A percentile compares a stretch with the other conserved stretches of the same genome.
Conservation (phyloP, 2,113 vertebrate genomes). For the Aplodontia rufa region DNA sequence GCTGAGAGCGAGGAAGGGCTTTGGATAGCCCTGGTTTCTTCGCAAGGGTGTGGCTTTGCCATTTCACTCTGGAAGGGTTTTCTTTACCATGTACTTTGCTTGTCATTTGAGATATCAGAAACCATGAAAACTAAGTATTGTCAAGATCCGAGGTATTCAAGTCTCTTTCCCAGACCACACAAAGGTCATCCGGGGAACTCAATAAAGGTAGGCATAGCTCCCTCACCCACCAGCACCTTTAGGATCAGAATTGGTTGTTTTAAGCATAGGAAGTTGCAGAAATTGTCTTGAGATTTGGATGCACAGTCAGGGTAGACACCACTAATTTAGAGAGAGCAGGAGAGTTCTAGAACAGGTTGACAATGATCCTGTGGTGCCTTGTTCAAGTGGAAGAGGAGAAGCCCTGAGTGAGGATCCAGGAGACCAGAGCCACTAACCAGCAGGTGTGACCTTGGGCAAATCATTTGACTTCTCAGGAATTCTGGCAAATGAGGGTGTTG, state of each 20-base stretch:
- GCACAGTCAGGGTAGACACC: not conserved
- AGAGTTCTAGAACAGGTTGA: not conserved
- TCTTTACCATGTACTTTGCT: not conserved
- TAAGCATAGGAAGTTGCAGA: not conserved
- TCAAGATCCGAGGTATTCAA: not conserved
- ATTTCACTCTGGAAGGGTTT: constrained; percentile 21
- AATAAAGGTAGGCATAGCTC: not conserved
- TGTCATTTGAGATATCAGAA: constrained; percentile 16
- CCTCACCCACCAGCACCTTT: not conserved
- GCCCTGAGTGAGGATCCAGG: not conserved
- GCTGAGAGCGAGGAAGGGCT: not conserved
- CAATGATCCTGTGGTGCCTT: not conserved
- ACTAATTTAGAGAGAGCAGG: not conserved
- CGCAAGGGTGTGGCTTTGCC: constrained; percentile 6
- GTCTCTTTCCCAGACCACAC: not conserved
- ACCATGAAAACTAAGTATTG: not conserved
- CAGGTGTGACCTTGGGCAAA: not conserved
- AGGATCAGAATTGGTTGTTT: not conserved
- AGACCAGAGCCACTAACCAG: not conserved
- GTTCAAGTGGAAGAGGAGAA: not conserved
- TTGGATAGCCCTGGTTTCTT: constrained; percentile 25
- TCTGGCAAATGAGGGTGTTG: not conserved
- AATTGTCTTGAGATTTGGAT: not conserved
- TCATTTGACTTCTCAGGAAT: not conserved
- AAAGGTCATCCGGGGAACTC: not conserved